Evolutionary conservation across 2,113 vertebrate species (phyloP).

Genomic region (Grallaria varia): DNA sequence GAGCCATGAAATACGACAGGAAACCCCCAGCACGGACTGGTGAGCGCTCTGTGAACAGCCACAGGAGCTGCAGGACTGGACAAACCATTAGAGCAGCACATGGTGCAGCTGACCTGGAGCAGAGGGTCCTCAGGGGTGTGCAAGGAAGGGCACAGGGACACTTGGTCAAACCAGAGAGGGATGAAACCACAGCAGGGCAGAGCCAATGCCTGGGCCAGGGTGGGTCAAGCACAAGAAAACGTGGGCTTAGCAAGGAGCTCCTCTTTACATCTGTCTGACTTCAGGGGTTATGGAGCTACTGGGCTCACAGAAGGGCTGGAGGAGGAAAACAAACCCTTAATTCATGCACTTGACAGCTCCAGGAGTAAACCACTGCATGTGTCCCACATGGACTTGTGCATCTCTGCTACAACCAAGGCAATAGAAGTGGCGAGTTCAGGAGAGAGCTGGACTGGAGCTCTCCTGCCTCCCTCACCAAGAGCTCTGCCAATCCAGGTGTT

Average conservation of each 20-base stretch:
- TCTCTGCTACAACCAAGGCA: neutral
- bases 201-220: neutral
- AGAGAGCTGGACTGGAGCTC: neutral
- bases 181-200: neutral
- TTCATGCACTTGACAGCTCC: neutral
- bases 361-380: neutral
- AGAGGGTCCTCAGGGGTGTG: rapidly evolving
- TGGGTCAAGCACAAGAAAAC: neutral
- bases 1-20: conserved; percentile 71
- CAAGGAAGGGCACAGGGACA: neutral
- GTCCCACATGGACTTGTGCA: neutral
- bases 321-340: neutral
- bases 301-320: neutral
- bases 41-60: neutral
- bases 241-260: neutral
- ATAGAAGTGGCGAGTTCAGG: neutral
- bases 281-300: neutral
- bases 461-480: neutral
- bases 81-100: neutral
- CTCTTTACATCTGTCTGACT: neutral
- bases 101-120: neutral
- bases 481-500: neutral
- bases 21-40: conserved; percentile 35
- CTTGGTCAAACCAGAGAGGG: neutral
- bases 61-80: neutral